phyloP scores from a whole-genome alignment of 2,888 invertebrate species.

The Heliconius erato region DNA sequence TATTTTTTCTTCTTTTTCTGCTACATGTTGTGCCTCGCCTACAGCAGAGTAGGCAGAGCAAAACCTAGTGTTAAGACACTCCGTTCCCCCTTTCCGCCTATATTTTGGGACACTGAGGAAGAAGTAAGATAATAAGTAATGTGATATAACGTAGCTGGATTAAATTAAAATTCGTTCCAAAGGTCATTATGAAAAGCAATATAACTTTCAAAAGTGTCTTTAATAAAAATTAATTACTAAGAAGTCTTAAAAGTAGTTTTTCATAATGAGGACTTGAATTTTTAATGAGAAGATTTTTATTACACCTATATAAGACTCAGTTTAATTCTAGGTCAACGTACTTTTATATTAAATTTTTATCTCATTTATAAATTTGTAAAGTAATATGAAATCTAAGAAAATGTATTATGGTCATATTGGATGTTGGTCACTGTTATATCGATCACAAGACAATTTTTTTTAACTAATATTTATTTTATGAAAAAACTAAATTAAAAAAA shows the following conservation, averaged over 20 bases:
- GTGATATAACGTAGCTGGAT: background rate
- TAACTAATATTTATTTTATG: no score
- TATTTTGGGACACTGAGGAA: no score
- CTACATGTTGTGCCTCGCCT: no score
- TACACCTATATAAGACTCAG: conserved; percentile 17
- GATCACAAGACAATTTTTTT: no score
- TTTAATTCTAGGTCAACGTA: conserved; percentile 10
- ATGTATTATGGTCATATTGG: background rate
- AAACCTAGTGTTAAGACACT: no score
- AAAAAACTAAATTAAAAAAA: no score
- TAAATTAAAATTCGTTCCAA: conserved; percentile 8
- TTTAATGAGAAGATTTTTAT: conserved; percentile 27
- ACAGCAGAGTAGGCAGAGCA: no score
- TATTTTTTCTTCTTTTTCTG: no score
- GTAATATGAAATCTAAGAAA: background rate
- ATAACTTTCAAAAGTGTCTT: conserved; percentile 16
- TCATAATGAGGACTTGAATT: conserved; percentile 24
- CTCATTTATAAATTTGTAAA: background rate
- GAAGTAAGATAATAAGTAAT: no score
- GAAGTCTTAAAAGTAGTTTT: conserved; percentile 21
- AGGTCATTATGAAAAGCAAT: conserved; percentile 10
- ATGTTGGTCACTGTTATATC: no score
- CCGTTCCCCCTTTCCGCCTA: no score
- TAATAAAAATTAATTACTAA: conserved; percentile 27
- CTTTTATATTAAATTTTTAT: conserved; percentile 5